Evolutionary conservation across 2,888 invertebrate species (phyloP), one percentile per base, ranked within the genome.

Genomic region (Amphipyra berbera): DNA sequence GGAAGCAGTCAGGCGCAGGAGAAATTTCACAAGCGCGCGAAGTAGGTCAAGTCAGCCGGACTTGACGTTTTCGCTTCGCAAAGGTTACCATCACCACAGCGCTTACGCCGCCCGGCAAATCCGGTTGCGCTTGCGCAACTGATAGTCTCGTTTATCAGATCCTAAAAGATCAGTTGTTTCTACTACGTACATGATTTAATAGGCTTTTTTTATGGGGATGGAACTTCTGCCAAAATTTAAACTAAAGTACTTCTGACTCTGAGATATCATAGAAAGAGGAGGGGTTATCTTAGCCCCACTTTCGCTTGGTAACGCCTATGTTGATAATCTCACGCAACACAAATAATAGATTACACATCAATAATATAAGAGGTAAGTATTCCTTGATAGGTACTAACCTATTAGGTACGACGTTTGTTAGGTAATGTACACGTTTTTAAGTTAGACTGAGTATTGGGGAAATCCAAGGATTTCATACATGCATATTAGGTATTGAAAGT

Each of bases 1-100:
- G 88, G 92, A 90, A 93, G 83, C 83, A 83, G 82, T 83, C 86
- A 86, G 82, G 85, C 88, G 88, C 86, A 82, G 92, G 91, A 92
- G 94, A 95, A 94, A 94, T 94, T 94, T 92, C 94, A 91, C 91
- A 93, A 94, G 90, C 86, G 72, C 79, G 75, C 82, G 76, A 94
- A 87, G 94, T 95, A 82, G 95, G 95, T 94, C 95, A 93, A 92
- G 94, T 86, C 91, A 90, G 92, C 92, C 94, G 94, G 94, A 94
- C 91, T 92, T 90, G 89, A 90, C 84, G 91, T 92, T 93, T 91
- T 91, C 90, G 92, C 91, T 86, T 86, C 87, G 89, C 87, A 94
- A 93, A 94, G 94, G 94, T 94, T 94, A 91, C 88, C 88, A 85
- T 76, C 87, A 81, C 86, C 85, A 80, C 83, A 82, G 79, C 82